These are phyloP conservation scores for Micronycteris hirsuta DNA, from an alignment of 2,113 vertebrate species.

Conservation along the genomic window DNA sequence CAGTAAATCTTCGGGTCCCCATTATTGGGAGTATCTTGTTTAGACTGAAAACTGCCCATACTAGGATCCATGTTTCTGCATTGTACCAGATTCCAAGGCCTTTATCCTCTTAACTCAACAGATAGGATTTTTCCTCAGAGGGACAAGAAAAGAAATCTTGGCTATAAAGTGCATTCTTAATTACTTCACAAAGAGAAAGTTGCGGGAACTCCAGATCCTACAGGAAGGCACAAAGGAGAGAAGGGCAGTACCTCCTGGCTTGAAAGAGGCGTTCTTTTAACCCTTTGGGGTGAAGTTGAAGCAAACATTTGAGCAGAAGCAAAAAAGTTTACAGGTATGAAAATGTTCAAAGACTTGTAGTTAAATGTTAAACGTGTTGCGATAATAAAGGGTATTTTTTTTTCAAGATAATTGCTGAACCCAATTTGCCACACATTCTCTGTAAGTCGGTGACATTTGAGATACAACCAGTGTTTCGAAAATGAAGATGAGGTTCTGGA, in stretches of 20 bases:
- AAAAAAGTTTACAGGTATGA: background rate
- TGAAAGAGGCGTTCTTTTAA: background rate
- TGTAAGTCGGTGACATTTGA: background rate
- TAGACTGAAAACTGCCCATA: background rate
- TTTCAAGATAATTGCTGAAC: background rate
- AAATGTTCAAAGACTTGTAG: background rate
- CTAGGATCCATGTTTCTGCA: background rate
- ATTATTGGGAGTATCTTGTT: background rate
- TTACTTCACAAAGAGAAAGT: background rate
- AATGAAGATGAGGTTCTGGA: background rate
- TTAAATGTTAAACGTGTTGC: background rate
- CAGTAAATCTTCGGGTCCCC: background rate
- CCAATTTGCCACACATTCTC: background rate
- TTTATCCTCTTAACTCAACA: background rate
- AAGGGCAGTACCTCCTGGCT: background rate
- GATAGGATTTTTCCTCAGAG: background rate
- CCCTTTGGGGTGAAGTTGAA: background rate
- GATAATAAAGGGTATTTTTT: background rate
- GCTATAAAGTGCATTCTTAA: background rate
- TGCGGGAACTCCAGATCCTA: background rate
- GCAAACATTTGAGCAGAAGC: background rate
- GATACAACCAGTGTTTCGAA: background rate
- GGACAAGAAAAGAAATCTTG: background rate
- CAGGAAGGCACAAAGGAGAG: background rate
- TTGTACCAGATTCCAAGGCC: background rate